Percentiles rank a stretch among this genome's conserved stretches.
Evolutionary conservation across 2,797 vertebrate genomes (phyloP).

Genomic region (Lepus townsendii): DNA sequence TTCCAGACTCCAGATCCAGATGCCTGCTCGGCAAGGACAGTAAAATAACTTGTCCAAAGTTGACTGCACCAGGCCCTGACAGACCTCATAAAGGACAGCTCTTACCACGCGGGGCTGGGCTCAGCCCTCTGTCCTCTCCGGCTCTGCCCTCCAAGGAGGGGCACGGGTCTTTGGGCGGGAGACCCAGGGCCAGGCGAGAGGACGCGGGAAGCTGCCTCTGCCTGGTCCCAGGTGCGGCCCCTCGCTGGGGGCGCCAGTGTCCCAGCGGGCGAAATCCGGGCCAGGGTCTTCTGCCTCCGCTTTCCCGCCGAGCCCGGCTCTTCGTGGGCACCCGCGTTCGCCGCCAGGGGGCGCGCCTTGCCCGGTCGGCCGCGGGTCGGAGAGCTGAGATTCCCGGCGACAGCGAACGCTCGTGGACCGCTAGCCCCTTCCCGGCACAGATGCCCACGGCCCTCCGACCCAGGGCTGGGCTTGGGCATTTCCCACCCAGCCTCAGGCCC

Average conservation of each 20-base stretch:
- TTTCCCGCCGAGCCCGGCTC: background rate
- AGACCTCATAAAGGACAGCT: background rate
- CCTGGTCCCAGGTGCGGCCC: background rate
- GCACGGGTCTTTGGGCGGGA: background rate
- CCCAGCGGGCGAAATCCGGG: too few species aligned
- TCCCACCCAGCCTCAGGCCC: background rate
- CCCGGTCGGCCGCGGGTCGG: background rate
- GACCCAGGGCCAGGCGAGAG: background rate
- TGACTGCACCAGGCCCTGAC: background rate
- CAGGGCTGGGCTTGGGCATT: background rate
- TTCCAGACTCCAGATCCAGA: slow-evolving; percentile 11
- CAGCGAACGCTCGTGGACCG: background rate
- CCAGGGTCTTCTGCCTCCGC: background rate
- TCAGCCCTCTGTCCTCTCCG: background rate
- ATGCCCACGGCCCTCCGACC: background rate
- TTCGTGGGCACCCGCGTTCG: background rate
- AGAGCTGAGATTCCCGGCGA: background rate
- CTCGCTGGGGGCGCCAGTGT: background rate
- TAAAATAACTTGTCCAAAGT: background rate
- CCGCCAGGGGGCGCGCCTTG: background rate
- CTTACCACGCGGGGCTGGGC: background rate
- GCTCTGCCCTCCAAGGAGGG: background rate
- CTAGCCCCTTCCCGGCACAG: background rate
- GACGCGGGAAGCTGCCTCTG: background rate
- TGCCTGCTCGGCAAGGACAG: background rate